Percentiles rank a stretch among this genome's conserved stretches.
These are phyloP conservation scores for Ips typographus DNA, from an alignment of 1,140 invertebrate genomes.

Conservation along the genomic window DNA sequence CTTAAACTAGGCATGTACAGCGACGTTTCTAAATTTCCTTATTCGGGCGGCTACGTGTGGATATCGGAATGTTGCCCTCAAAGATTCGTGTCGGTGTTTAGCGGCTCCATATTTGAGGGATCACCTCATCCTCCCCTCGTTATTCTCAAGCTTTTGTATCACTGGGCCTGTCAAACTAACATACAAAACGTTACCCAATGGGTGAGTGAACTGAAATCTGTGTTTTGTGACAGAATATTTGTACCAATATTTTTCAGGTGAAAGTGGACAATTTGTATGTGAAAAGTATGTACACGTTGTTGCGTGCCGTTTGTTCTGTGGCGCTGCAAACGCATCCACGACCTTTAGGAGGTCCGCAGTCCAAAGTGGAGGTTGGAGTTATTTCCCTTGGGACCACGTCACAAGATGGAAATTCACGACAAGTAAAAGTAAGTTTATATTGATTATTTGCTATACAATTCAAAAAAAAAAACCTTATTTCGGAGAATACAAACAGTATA, in stretches of 20 bases:
- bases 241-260: conserved; percentile 52
- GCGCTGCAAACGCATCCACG: conserved; percentile 74
- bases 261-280: conserved; percentile 78
- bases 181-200: conserved; percentile 84
- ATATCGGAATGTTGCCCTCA: conserved; percentile 82
- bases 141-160: conserved; percentile 81
- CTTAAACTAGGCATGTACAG: conserved; percentile 82
- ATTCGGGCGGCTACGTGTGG: conserved; percentile 87
- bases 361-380: conserved; percentile 75
- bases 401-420: conserved; percentile 76
- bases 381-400: conserved; percentile 87
- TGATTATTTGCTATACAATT: background rate
- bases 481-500: background rate
- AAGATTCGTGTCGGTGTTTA: conserved; percentile 81
- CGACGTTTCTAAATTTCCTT: conserved; percentile 79
- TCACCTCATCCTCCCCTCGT: conserved; percentile 78
- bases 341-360: conserved; percentile 67
- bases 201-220: conserved; percentile 50
- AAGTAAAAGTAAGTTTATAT: conserved; percentile 62
- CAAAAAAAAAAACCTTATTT: background rate
- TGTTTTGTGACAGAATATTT: background rate
- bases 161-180: conserved; percentile 87
- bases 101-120: conserved; percentile 82
- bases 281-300: conserved; percentile 76
- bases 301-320: conserved; percentile 75